These are phyloP conservation scores for Lerista edwardsae DNA, from an alignment of 2,797 vertebrate species.

Conservation along the genomic window DNA sequence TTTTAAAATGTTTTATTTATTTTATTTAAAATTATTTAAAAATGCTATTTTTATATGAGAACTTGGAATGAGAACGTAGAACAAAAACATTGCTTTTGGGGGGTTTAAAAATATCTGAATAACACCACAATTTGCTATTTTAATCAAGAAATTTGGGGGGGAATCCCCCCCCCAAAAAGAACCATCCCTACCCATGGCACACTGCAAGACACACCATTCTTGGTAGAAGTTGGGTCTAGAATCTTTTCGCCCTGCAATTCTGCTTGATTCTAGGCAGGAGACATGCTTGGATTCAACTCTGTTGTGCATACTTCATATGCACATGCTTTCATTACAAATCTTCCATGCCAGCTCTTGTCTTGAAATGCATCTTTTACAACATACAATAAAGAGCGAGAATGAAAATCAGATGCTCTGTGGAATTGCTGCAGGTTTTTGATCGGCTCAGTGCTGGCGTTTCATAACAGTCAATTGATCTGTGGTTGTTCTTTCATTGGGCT, in stretches of 20 bases:
- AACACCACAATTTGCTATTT: too few species aligned
- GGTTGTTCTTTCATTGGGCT: not conserved
- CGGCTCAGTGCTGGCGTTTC: not conserved
- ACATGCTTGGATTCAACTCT: slow-evolving; percentile 14
- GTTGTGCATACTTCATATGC: slow-evolving; percentile 11
- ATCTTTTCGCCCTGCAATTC: slow-evolving; percentile 20
- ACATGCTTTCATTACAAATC: not conserved
- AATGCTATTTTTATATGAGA: too few species aligned
- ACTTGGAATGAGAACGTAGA: too few species aligned
- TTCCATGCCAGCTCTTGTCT: not conserved
- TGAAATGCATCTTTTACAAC: slow-evolving; percentile 26
- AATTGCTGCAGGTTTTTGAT: slow-evolving; percentile 40
- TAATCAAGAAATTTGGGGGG: too few species aligned
- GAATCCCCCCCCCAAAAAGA: too few species aligned
- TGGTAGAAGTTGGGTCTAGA: fast-evolving
- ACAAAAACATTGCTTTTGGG: too few species aligned
- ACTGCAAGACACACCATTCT: not conserved
- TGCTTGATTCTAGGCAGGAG: not conserved
- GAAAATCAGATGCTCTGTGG: slow-evolving; percentile 35
- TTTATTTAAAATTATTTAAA: too few species aligned
- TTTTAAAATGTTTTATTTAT: too few species aligned
- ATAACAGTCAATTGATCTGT: slow-evolving; percentile 24
- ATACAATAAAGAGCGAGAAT: slow-evolving; percentile 10
- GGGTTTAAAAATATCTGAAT: too few species aligned
- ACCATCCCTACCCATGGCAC: not conserved